Conservation (phyloP, 2,113 vertebrate species). For the Tiliqua scincoides region DNA sequence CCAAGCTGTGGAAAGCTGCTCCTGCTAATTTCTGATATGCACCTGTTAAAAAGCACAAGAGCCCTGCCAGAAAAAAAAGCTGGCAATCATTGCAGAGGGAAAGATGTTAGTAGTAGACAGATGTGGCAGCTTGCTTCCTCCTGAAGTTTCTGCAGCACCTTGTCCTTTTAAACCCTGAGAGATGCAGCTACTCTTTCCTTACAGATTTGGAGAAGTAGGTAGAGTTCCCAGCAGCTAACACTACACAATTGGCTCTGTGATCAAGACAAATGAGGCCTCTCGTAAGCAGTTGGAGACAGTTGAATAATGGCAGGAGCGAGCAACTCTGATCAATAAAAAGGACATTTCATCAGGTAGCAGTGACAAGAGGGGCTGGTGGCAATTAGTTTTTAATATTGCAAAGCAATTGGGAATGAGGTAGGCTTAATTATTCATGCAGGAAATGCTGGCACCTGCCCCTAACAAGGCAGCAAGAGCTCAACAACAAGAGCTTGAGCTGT, state of each 20-base stretch:
- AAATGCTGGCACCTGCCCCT: not conserved
- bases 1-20: not conserved
- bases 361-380: conserved; percentile 47
- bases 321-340: conserved; percentile 47
- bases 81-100: not conserved
- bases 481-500: not conserved
- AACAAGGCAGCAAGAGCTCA: not conserved
- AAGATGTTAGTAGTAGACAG: not conserved
- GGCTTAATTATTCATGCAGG: conserved; percentile 23
- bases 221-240: not conserved
- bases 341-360: conserved; percentile 60
- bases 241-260: conserved; percentile 27
- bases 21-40: not conserved
- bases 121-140: not conserved
- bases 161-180: not conserved
- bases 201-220: not conserved
- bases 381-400: conserved; percentile 58
- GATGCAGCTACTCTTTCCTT: not conserved
- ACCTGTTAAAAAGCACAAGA: not conserved
- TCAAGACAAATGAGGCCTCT: conserved; percentile 56
- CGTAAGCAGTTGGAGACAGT: conserved; percentile 41
- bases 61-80: not conserved
- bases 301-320: conserved; percentile 34
- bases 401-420: conserved; percentile 31
- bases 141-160: not conserved